Evolutionary conservation across 23 tunicate genomes (phyloP), one percentile per base, ranked within the genome.

Genomic region (Phallusia fumigata): DNA sequence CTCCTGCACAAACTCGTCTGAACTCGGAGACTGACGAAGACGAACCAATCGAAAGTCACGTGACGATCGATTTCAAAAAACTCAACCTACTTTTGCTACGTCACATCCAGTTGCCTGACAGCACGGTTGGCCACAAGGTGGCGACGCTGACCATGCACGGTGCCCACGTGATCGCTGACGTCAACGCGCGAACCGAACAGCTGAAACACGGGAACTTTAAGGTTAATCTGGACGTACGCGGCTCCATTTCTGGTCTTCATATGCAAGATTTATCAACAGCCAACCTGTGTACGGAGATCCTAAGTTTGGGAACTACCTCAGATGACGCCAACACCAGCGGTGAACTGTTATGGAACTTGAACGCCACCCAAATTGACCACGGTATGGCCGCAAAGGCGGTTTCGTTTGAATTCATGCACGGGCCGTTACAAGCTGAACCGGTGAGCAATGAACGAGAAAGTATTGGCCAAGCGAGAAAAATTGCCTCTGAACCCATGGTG

Each of bases 111-210:
- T 36, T 35, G 22, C 81, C 50, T 32, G 83, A 21, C 19, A 78
- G 65, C 22, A 51, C 58, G 2, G 74, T 88, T 22, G 97, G 97
- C 30, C 84, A 89, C 28, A 88, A 93, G 74, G 81, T 93, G 35
- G 87, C 98, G 0, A 94, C 98, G 5, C 85, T 89, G n/a, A 86
- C 98, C 33, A 84, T 94, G 93, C 91, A 84, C 40, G 85, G 88
- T 18, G 85, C 98, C 35, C 65, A 78, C 21, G 82, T 88, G 21
- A 84, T 35, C 34, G 88, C 89, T 5, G 35, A 82, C 28, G 16
- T 86, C 58, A 30, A 31, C 69, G 8, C 28, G 28, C 26, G 69
- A 24, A 18, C 80, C 0, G 53, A 44, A 34, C 33, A 53, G 13
- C 15, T 26, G 34, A 73, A 49, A 13, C 47, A 58, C 21, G 31